Base-by-base conservation (phyloP, 1,140 invertebrate genomes). In the Rhizoglyphus robini region DNA sequence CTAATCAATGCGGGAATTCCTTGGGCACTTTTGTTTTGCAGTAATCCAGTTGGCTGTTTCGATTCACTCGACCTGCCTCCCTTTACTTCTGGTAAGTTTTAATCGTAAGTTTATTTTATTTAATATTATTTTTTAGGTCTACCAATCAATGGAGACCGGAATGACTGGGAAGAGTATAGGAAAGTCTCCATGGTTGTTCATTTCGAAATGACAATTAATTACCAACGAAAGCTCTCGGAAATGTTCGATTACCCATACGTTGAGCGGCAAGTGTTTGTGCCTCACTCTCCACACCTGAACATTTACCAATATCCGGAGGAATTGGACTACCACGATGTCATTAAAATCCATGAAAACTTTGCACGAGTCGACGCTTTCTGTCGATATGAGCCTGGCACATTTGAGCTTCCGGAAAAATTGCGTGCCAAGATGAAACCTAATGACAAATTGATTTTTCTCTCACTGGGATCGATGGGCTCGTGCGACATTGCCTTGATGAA, bases 321-420 rank as follows among this genome's bases (percentile, higher is more conserved):
- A 34, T 36, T 65, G 63, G 64, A 65, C 34, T 65, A 65, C 63
- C 15, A 67, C 27, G 59, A 65, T 30, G 65, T 65, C 8, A 54
- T 54, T 32, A 54, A 32, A 54, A 54, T 54, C 23, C 51, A 8
- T 8, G 23, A 25, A 8, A 54, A 54, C 51, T 54, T 54, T 54
- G 23, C 23, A 25, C 51, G 51, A 11, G 51, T 54, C 8, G 51
- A 54, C 20, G 51, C 51, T 5, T 54, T 54, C 23, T 54, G 51
- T 54, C 51, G 51, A 11, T 8, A 54, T 8, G 51, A 54, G 51
- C 8, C 51, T 41, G 36, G 36, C 36, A 11, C 36, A 18, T 41
- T 41, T 41, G 23, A n/a, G 11, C 11, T 59, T 27, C 57, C 32
- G 27, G 32, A 4, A 27, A 29, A 59, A 15, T 67, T 27, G 2